Evolutionary conservation across 2,888 invertebrate species (phyloP).

Genomic region (Druceiella hillmani): DNA sequence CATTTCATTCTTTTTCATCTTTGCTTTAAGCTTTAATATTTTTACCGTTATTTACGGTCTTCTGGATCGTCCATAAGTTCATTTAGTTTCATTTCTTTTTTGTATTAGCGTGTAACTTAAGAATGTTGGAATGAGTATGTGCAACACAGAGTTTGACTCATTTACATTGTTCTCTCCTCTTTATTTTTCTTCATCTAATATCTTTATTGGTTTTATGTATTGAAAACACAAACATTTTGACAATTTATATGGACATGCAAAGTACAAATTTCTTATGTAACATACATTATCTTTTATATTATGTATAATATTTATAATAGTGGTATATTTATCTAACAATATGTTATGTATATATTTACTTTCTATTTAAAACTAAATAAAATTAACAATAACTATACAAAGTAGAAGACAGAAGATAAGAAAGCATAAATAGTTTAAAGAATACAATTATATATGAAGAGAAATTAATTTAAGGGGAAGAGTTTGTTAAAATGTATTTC

Average conservation of each 20-base stretch:
- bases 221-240: conserved; percentile 34
- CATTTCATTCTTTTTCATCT: too few relatives aligned
- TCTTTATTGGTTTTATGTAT: neutral
- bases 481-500: too few relatives aligned
- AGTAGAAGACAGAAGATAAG: neutral
- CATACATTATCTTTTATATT: conserved; percentile 2
- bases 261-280: conserved; percentile 41
- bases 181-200: neutral
- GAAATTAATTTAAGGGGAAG: too few relatives aligned
- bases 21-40: too few relatives aligned
- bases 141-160: too few relatives aligned
- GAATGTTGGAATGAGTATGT: too few relatives aligned
- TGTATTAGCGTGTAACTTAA: too few relatives aligned
- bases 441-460: neutral
- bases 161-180: neutral
- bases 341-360: neutral
- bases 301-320: neutral
- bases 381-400: neutral
- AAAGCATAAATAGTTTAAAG: neutral
- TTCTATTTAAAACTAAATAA: conserved; percentile 2
- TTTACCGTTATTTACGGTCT: too few relatives aligned
- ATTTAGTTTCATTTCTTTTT: too few relatives aligned
- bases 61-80: too few relatives aligned
- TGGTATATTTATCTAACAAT: neutral
- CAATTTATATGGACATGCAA: conserved; percentile 32